Conservation (phyloP, 2,888 invertebrate species). For the Neoscelio sp. region DNA sequence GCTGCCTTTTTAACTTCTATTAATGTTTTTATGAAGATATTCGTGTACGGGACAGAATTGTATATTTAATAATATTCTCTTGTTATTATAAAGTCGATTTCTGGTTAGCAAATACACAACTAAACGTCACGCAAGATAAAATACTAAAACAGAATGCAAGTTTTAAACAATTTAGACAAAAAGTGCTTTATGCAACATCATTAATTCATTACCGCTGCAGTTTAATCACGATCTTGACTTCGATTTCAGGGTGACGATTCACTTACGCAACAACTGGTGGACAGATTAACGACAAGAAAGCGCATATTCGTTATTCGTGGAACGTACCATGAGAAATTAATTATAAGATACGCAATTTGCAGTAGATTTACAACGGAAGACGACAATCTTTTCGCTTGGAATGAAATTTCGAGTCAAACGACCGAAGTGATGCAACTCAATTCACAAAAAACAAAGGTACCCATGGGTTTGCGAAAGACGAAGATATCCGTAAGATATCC, state of each 20-base stretch:
- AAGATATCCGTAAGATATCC: no score
- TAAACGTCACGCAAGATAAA: background rate
- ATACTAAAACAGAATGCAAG: slow-evolving; percentile 1
- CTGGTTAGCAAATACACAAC: no score
- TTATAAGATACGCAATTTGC: slow-evolving; percentile 93
- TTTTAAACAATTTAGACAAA: background rate
- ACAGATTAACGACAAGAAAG: slow-evolving; percentile 89
- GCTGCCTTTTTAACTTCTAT: no score
- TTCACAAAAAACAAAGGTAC: slow-evolving; percentile 2
- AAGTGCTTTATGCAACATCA: no score
- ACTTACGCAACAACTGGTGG: slow-evolving; percentile 88
- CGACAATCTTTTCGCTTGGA: slow-evolving; percentile 91
- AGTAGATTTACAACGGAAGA: slow-evolving; percentile 88
- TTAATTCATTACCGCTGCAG: background rate
- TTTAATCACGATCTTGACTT: background rate
- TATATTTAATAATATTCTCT: no score
- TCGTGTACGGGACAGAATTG: no score
- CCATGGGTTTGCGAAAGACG: no score
- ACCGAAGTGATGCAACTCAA: slow-evolving; percentile 76
- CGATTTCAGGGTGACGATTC: slow-evolving; percentile 86
- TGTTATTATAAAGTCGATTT: background rate
- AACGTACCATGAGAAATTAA: slow-evolving; percentile 87
- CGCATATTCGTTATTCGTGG: slow-evolving; percentile 93
- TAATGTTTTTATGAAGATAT: no score
- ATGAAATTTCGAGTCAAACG: slow-evolving; percentile 87